Evolutionary conservation across 1,140 invertebrate genomes (phyloP).

Genomic region (Marisa cornuarietis): DNA sequence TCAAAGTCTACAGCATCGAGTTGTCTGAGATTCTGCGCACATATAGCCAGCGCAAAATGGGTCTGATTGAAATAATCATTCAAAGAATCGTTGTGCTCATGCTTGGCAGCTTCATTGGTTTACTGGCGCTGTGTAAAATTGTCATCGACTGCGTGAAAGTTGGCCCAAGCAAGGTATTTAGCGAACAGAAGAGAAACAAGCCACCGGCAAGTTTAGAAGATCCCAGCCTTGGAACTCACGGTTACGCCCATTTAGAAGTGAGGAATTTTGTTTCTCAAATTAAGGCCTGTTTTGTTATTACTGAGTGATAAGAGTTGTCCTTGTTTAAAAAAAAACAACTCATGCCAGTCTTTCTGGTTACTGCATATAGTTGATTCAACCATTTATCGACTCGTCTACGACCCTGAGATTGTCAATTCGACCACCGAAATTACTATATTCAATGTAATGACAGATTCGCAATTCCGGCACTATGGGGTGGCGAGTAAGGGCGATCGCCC

Average conservation of each 20-base stretch:
- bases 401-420: not conserved
- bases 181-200: conserved; percentile 29
- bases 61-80: not conserved
- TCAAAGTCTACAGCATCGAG: no score
- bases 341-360: conserved; percentile 71
- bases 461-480: no score
- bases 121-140: not conserved
- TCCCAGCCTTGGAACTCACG: conserved; percentile 45
- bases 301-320: conserved; percentile 56
- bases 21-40: no score
- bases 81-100: not conserved
- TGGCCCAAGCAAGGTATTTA: conserved; percentile 16
- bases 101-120: conserved; percentile 1
- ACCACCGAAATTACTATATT: not conserved
- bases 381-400: conserved; percentile 45
- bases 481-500: no score
- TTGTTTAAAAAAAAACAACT: conserved; percentile 85
- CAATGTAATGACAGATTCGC: not conserved
- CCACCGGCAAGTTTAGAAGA: conserved; percentile 48
- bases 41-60: not conserved
- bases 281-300: conserved; percentile 35
- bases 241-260: conserved; percentile 48
- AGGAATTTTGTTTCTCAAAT: conserved; percentile 13
- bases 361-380: conserved; percentile 73
- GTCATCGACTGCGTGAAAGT: not conserved